Percentiles rank a stretch among this genome's conserved stretches.
Evolutionary conservation across 2,113 vertebrate species (phyloP).

Genomic region (Microtus oregoni): DNA sequence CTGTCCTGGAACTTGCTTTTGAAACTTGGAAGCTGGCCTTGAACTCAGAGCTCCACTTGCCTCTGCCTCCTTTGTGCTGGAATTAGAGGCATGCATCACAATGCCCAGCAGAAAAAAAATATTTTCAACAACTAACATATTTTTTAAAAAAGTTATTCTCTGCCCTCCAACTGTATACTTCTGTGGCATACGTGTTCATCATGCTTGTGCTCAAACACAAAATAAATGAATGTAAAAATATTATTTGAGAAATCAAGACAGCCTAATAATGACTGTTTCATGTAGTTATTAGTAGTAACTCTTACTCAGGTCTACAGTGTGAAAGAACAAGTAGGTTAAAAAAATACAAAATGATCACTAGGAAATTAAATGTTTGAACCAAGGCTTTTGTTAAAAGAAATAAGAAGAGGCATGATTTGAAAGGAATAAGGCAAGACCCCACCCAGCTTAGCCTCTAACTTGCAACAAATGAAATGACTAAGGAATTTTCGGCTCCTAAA

Average conservation of each 20-base stretch:
- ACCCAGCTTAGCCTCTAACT: background rate
- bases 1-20: background rate
- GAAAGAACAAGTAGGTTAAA: background rate
- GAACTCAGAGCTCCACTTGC: background rate
- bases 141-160: background rate
- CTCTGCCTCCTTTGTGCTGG: background rate
- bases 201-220: background rate
- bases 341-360: background rate
- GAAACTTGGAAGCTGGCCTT: background rate
- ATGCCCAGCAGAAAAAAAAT: background rate
- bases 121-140: background rate
- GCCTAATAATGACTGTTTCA: background rate
- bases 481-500: background rate
- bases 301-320: background rate
- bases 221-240: background rate
- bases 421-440: background rate
- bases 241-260: background rate
- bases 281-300: background rate
- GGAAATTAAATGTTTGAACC: background rate
- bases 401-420: background rate
- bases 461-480: background rate
- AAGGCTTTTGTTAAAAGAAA: background rate
- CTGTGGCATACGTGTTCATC: background rate
- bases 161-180: background rate
- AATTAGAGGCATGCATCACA: background rate